Evolutionary conservation across 2,888 invertebrate genomes (phyloP), one percentile per base, ranked within the genome.

Genomic region (Eristalis pertinax): DNA sequence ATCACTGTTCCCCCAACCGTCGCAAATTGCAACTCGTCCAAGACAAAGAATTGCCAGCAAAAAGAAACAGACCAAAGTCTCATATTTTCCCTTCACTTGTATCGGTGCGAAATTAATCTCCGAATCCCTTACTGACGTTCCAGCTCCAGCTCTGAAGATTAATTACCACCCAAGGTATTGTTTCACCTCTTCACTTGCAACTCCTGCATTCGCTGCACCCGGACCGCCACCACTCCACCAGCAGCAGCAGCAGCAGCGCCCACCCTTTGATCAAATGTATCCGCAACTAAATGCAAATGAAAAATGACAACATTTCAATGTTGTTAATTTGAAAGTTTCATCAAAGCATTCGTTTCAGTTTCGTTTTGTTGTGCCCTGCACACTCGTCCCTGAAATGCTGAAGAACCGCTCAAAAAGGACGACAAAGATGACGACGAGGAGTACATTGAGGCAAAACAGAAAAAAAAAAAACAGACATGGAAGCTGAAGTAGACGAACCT

Each of bases 301-400:
- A 82, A 83, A 83, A 83, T 83, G 76, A 83, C 77, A 77, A 83
- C 24, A 62, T 76, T 72, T 70, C 70, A 77, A 81, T 75, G 82
- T 72, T 83, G 77, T 83, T 77, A 76, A 72, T 77, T 72, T 65
- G 62, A 83, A 83, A 77, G 70, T 77, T 83, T 67, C 77, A 72
- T 83, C 82, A 83, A 83, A 83, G 77, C 67, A 72, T 62, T 82
- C 65, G 22, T 75, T 63, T 26, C 43, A n/a, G 15, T 43, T 43
- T 50, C n/a, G 19, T 19, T 50, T 4, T 19, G 50, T 50, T 50
- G 32, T 32, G 19, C n/a, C 19, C 19, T 50, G 50, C 50, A 50
- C 43, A 4, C 19, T 63, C 35, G 26, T 56, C 35, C 41, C 7
- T 22, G 56, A 56, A 56, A 56, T 1, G 19, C 50, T 19, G 50